These are phyloP conservation scores for Poecilus cupreus DNA, from an alignment of 2,888 invertebrate species.

Conservation along the genomic window DNA sequence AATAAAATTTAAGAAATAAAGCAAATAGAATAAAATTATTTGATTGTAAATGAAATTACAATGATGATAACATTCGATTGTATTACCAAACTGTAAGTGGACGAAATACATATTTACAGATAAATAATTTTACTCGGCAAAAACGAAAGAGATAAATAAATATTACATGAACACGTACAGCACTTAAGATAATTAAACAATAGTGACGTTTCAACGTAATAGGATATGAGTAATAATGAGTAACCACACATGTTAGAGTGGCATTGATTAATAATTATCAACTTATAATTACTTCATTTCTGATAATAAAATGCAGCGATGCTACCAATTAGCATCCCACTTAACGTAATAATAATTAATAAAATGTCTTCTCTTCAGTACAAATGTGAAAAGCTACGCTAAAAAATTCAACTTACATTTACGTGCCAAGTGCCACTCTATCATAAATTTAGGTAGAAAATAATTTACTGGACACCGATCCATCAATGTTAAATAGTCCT, in stretches of 20 bases:
- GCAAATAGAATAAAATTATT: too few species aligned
- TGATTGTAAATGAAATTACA: slow-evolving; percentile 10
- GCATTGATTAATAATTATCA: slow-evolving; percentile 20
- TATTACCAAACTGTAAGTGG: neutral
- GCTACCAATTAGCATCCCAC: neutral
- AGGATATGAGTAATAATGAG: slow-evolving; percentile 26
- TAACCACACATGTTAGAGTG: slow-evolving; percentile 20
- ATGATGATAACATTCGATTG: slow-evolving; percentile 20
- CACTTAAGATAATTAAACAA: slow-evolving; percentile 7
- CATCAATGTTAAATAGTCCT: neutral
- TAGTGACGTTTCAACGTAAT: neutral
- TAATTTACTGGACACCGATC: slow-evolving; percentile 32
- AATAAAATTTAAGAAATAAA: neutral
- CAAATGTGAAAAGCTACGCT: slow-evolving; percentile 57
- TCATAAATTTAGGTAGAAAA: slow-evolving; percentile 7
- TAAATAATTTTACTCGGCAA: neutral
- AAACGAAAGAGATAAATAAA: neutral
- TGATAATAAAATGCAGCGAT: slow-evolving; percentile 6
- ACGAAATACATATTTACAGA: slow-evolving; percentile 28
- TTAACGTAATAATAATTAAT: slow-evolving; percentile 16
- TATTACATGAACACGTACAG: slow-evolving; percentile 22
- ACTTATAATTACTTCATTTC: neutral
- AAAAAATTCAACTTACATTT: slow-evolving; percentile 39
- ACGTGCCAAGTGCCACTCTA: slow-evolving; percentile 47
- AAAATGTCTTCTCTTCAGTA: slow-evolving; percentile 51